phyloP scores from a whole-genome alignment of 2,797 vertebrate genomes.

The Streptopelia turtur region DNA sequence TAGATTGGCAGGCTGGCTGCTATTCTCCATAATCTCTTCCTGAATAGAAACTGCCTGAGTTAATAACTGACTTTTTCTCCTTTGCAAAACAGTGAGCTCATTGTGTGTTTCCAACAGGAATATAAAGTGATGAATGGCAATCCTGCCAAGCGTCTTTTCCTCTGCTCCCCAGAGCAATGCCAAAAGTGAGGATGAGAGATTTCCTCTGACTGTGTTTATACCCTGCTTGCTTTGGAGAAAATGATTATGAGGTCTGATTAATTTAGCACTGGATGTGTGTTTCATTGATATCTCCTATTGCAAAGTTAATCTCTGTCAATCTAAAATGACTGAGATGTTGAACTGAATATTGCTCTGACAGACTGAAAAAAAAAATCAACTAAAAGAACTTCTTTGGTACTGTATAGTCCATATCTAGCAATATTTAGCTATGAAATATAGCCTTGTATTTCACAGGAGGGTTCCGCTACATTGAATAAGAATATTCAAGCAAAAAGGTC shows the following conservation, averaged over 20 bases:
- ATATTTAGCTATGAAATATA: background rate
- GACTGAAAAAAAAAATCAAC: constrained; percentile 16
- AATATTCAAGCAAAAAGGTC: constrained; percentile 11
- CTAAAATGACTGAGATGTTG: background rate
- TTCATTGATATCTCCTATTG: background rate
- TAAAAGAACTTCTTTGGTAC: background rate
- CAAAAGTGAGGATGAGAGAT: background rate
- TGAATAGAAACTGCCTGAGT: constrained; percentile 2
- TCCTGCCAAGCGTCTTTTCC: background rate
- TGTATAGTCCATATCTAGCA: background rate
- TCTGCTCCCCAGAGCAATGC: background rate
- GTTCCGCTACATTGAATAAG: background rate
- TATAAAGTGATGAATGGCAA: constrained; percentile 2
- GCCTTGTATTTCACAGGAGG: background rate
- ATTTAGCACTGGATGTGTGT: background rate
- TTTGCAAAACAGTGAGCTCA: constrained; percentile 19
- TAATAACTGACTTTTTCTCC: constrained; percentile 4
- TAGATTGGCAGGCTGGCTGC: background rate
- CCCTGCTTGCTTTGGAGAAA: background rate
- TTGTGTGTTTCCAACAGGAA: constrained; percentile 6
- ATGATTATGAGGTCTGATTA: constrained; percentile 18
- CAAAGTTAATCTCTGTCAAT: background rate
- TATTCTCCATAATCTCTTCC: background rate
- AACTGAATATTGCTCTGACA: background rate
- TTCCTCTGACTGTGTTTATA: background rate